Evolutionary conservation across 2,888 invertebrate genomes (phyloP), one percentile per base, ranked within the genome.

Genomic region (Plagiodera versicolora): DNA sequence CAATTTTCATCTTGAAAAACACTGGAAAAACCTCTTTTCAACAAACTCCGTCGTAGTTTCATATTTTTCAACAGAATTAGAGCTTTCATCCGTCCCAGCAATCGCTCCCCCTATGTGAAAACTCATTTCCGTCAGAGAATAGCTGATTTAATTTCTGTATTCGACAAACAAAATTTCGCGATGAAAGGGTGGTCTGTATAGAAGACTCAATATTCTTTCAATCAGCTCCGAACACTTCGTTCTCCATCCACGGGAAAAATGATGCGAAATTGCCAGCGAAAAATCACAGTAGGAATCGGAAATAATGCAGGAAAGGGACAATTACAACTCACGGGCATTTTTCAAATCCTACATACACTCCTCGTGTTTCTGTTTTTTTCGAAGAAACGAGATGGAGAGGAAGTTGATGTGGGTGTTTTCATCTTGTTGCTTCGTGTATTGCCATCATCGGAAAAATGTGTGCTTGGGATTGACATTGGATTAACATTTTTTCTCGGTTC

Each of bases 121-220:
- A 74, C 73, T 73, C 73, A 79, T 79, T 79, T 79, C 79, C 79
- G 76, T 58, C 69, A 70, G 72, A 75, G 75, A 76, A 74, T 75
- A 74, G 78, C 78, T 75, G 77, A 79, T 79, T 79, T 79, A 78
- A 79, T 79, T 79, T 75, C 75, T 70, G 73, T 71, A 74, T 74
- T 76, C 76, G 74, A 73, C 76, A 76, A 77, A 78, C 78, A 78
- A 78, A 77, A 78, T 72, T 71, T 54, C 18, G 45, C 35, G 61
- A 56, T 65, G 68, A 71, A 70, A 66, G 70, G 70, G 70, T 68
- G 65, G 57, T 61, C 57, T 52, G 28, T 49, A 46, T 46, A 54
- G 65, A 61, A 59, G 72, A 70, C 72, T 70, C 75, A 78, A 78
- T 77, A 76, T 77, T 78, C 77, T 77, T 78, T 78, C 77, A 77